Evolutionary conservation across 2,113 vertebrate species (phyloP).

Genomic region (Chunga burmeisteri): DNA sequence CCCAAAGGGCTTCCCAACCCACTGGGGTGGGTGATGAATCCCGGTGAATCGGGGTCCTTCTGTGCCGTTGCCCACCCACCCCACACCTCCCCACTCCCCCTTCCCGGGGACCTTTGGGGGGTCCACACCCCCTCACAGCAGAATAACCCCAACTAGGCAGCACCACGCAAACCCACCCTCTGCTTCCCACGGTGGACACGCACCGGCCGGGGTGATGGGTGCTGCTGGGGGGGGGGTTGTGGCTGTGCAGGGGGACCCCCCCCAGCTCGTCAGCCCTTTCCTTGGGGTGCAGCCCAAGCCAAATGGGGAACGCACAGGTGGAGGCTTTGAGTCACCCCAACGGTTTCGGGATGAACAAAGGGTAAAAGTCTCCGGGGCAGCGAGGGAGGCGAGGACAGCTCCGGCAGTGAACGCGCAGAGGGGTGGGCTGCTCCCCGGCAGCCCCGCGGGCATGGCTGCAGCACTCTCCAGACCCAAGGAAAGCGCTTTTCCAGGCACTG

Average conservation of each 20-base stretch:
- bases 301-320: rapidly evolving
- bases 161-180: rapidly evolving
- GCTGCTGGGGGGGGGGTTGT: neutral
- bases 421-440: neutral
- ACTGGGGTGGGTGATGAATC: rapidly evolving
- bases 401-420: rapidly evolving
- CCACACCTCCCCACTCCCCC: neutral
- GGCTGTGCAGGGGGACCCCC: neutral
- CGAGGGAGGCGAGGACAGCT: rapidly evolving
- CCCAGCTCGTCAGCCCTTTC: rapidly evolving
- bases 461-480: neutral
- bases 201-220: rapidly evolving
- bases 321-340: neutral
- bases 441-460: neutral
- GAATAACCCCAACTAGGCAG: neutral
- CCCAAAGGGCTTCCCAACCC: neutral
- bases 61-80: neutral
- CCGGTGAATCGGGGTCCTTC: neutral
- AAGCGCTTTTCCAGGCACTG: neutral
- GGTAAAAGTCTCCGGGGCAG: neutral
- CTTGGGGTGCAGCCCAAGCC: neutral
- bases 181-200: rapidly evolving
- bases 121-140: rapidly evolving
- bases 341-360: neutral
- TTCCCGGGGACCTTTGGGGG: too few relatives aligned